phyloP scores from a whole-genome alignment of 2,797 vertebrate genomes.

The Typhlichthys eigenmanni region DNA sequence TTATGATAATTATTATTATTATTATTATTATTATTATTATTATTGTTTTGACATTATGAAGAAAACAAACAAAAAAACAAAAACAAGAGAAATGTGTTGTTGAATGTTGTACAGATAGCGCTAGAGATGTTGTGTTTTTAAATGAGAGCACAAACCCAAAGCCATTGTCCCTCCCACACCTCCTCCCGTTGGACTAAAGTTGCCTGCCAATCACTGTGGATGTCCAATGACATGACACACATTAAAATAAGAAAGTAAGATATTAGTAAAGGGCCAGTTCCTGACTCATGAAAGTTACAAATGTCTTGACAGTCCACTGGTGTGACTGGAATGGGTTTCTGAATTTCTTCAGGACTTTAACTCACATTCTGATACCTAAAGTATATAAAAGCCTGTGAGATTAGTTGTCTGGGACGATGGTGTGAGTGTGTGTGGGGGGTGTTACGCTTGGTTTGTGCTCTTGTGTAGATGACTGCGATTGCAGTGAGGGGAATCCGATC shows the following conservation, averaged over 20 bases:
- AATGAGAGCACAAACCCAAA: slow-evolving; percentile 76
- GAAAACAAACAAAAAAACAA: slow-evolving; percentile 48
- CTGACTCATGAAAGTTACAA: background rate
- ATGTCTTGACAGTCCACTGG: too few relatives aligned
- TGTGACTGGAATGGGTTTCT: background rate
- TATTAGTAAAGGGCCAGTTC: too few relatives aligned
- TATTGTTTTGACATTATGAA: slow-evolving; percentile 78
- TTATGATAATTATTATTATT: slow-evolving; percentile 78
- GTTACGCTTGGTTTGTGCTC: slow-evolving; percentile 74
- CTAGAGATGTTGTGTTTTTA: slow-evolving; percentile 80
- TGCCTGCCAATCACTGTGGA: slow-evolving; percentile 43
- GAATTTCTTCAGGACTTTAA: slow-evolving; percentile 2
- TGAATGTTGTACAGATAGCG: slow-evolving; percentile 87
- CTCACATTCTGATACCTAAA: background rate
- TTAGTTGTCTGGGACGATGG: slow-evolving; percentile 15
- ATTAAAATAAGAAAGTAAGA: background rate
- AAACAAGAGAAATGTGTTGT: slow-evolving; percentile 75
- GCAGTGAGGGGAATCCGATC: slow-evolving; percentile 82
- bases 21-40: slow-evolving; percentile 5
- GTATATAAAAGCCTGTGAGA: background rate
- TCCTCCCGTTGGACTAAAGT: slow-evolving; percentile 62
- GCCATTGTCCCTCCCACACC: slow-evolving; percentile 47
- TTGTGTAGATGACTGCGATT: slow-evolving; percentile 83
- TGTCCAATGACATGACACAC: slow-evolving; percentile 18
- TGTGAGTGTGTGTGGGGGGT: slow-evolving; percentile 50